Conservation (phyloP, 2,797 vertebrate genomes). For the Pogonophryne albipinna region DNA sequence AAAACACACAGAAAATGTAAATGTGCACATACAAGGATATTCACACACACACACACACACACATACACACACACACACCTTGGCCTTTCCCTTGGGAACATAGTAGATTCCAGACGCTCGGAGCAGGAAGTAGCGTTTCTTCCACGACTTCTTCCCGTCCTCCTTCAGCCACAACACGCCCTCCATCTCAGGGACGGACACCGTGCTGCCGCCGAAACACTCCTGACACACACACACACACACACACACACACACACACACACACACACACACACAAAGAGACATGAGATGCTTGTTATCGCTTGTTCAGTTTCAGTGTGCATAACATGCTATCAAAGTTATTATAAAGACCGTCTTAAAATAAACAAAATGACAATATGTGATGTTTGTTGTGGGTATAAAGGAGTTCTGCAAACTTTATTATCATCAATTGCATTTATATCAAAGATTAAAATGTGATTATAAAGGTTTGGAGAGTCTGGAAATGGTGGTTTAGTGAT, state of each 20-base stretch:
- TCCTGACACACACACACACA: constrained; percentile 81
- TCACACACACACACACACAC: constrained; percentile 26
- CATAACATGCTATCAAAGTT: background rate
- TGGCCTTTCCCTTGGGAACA: constrained; percentile 91
- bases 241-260: background rate
- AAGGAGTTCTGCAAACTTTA: too few relatives aligned
- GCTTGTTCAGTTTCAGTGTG: background rate
- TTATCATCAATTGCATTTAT: too few relatives aligned
- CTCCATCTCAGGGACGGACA: constrained; percentile 97
- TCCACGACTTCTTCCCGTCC: constrained; percentile 99
- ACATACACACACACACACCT: constrained; percentile 63
- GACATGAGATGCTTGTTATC: too few relatives aligned
- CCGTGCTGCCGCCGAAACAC: constrained; percentile 96
- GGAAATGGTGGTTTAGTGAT: background rate
- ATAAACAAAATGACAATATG: background rate
- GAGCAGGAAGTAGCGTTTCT: constrained; percentile 98
- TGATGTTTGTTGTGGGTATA: too few relatives aligned
- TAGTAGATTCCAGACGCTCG: constrained; percentile 98
- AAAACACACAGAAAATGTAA: too few relatives aligned
- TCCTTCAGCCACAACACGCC: constrained; percentile 97
- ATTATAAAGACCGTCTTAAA: background rate
- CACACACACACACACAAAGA: background rate
- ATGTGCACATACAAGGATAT: background rate
- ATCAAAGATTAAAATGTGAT: too few relatives aligned
- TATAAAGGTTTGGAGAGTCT: background rate